These are phyloP conservation scores for Gonocerus acuteangulatus DNA, from an alignment of 2,888 invertebrate genomes.

Conservation along the genomic window DNA sequence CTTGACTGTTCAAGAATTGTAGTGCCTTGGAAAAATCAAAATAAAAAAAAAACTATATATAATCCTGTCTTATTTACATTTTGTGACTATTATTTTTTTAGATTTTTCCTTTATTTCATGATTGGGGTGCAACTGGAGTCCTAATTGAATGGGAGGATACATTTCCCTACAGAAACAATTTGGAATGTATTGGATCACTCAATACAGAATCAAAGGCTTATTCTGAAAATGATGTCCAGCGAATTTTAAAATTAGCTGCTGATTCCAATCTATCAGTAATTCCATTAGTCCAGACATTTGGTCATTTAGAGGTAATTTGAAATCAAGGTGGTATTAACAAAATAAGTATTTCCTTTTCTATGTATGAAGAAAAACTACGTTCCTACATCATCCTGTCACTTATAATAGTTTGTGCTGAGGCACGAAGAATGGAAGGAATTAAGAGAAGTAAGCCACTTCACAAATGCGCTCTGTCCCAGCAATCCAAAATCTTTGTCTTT, in stretches of 20 bases:
- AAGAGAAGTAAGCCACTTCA: slow-evolving; percentile 58
- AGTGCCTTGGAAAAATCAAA: no score
- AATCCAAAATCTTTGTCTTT: slow-evolving; percentile 54
- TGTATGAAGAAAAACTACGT: slow-evolving; percentile 6
- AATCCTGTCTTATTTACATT: neutral
- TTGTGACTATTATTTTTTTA: slow-evolving; percentile 40
- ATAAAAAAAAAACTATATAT: no score
- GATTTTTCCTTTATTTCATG: slow-evolving; percentile 54
- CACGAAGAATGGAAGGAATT: slow-evolving; percentile 57
- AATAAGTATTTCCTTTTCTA: slow-evolving; percentile 4
- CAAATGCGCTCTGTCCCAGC: slow-evolving; percentile 68
- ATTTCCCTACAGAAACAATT: slow-evolving; percentile 64
- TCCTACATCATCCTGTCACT: slow-evolving; percentile 12
- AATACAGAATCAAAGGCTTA: slow-evolving; percentile 53
- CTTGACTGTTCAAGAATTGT: no score
- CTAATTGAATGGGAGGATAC: slow-evolving; percentile 85
- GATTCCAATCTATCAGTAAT: slow-evolving; percentile 57
- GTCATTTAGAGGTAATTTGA: slow-evolving; percentile 61
- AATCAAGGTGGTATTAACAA: slow-evolving; percentile 6
- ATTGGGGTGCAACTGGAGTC: slow-evolving; percentile 72
- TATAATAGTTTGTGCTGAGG: slow-evolving; percentile 60
- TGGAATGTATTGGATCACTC: slow-evolving; percentile 40
- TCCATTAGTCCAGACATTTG: slow-evolving; percentile 79
- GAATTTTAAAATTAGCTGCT: slow-evolving; percentile 59
- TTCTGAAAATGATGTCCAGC: slow-evolving; percentile 55